Percentiles rank a stretch among this genome's conserved stretches.
Conservation (phyloP, 2,888 invertebrate species). For the Celastrina argiolus region DNA sequence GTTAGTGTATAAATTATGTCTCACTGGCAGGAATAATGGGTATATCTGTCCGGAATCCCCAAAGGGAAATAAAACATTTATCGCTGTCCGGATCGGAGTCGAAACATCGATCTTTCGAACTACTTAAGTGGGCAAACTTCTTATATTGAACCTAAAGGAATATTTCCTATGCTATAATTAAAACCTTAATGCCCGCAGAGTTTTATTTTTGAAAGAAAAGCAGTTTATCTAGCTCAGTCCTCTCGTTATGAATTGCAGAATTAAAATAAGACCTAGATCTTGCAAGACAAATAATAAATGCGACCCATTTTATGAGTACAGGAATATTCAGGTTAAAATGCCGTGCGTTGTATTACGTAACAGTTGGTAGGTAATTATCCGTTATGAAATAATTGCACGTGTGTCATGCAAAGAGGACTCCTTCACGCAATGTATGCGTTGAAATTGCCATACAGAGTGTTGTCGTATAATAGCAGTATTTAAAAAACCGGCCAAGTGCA, state of each 20-base stretch:
- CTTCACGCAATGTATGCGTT: background rate
- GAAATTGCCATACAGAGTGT: background rate
- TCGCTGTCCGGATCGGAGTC: background rate
- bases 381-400: constrained; percentile 2
- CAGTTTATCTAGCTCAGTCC: background rate
- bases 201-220: background rate
- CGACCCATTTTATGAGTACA: constrained; percentile 9
- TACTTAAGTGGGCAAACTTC: background rate
- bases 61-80: constrained; percentile 1
- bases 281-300: constrained; percentile 18
- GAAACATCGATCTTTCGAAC: background rate
- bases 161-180: no score
- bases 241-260: background rate
- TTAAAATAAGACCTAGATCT: constrained; percentile 10
- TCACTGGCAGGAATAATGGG: background rate
- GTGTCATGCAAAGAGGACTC: background rate
- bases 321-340: constrained; percentile 18
- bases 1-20: background rate
- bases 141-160: no score
- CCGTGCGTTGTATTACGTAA: background rate
- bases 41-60: background rate
- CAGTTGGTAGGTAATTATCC: background rate
- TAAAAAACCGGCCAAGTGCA: no score
- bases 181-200: background rate
- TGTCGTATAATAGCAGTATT: background rate